Percentiles rank a stretch among this genome's conserved stretches.
Conservation (phyloP, 2,113 vertebrate species). For the Tachysurus vachellii region DNA sequence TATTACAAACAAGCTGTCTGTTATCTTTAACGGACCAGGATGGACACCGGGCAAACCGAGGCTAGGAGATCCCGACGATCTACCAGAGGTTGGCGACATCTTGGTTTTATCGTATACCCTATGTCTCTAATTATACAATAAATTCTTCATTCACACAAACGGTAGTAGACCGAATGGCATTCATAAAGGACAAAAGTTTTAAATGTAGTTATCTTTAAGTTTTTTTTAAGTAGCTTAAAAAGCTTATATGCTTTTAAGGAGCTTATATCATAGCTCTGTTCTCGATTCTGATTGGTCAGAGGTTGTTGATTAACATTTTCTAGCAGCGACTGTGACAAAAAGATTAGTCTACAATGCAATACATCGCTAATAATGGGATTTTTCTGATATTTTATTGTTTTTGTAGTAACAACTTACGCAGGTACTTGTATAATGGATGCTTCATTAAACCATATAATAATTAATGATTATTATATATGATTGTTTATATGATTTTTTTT, state of each 20-base stretch:
- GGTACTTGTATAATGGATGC: neutral
- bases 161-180: neutral
- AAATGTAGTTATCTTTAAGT: neutral
- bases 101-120: neutral
- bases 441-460: neutral
- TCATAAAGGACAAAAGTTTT: neutral
- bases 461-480: neutral
- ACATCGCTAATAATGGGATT: neutral
- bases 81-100: constrained; percentile 75
- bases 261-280: neutral
- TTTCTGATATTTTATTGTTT: neutral
- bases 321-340: neutral
- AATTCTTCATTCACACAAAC: neutral
- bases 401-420: neutral
- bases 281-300: neutral
- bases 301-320: neutral
- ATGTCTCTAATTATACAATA: neutral
- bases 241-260: too few relatives aligned
- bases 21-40: constrained; percentile 88
- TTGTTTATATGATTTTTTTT: neutral
- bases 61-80: constrained; percentile 79
- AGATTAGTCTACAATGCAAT: neutral
- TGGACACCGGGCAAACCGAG: constrained; percentile 88
- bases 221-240: neutral
- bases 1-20: constrained; percentile 80